A percentile compares a stretch with the other conserved stretches of the same genome.
phyloP scores from a whole-genome alignment of 2,797 vertebrate genomes.

The Martes flavigula region DNA sequence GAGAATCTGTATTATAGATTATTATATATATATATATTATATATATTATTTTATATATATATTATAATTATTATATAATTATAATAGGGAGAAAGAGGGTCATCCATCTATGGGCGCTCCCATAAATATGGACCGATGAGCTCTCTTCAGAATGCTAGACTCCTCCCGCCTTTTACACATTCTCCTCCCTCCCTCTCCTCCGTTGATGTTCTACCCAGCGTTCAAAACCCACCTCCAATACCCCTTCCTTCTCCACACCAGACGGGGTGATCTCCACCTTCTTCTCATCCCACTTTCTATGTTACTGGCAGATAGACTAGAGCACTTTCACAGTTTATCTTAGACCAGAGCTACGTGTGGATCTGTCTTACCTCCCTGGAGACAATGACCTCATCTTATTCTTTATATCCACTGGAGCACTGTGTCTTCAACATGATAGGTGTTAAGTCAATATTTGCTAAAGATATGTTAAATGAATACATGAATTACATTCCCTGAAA shows the following conservation, averaged over 20 bases:
- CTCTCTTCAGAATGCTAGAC: neutral
- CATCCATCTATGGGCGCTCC: neutral
- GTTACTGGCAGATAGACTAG: neutral
- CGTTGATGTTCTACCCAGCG: neutral
- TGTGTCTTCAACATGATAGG: neutral
- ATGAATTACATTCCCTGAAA: conserved; percentile 10
- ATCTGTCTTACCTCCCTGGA: neutral
- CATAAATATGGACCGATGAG: neutral
- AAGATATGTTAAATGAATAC: conserved; percentile 26
- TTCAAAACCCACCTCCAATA: neutral
- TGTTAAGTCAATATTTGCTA: conserved; percentile 53
- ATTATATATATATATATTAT: too few species aligned
- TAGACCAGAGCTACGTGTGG: neutral
- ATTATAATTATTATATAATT: neutral
- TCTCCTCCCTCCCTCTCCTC: neutral
- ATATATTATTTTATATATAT: too few species aligned
- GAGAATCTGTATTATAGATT: too few species aligned
- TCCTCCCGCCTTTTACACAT: neutral
- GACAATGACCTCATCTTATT: neutral
- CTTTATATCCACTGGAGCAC: neutral
- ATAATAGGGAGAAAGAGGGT: neutral
- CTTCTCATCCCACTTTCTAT: neutral
- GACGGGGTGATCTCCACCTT: neutral
- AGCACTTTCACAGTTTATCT: neutral
- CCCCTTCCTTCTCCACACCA: neutral